Evolutionary conservation across 2,888 invertebrate genomes (phyloP).

Genomic region (Unio delphinus): DNA sequence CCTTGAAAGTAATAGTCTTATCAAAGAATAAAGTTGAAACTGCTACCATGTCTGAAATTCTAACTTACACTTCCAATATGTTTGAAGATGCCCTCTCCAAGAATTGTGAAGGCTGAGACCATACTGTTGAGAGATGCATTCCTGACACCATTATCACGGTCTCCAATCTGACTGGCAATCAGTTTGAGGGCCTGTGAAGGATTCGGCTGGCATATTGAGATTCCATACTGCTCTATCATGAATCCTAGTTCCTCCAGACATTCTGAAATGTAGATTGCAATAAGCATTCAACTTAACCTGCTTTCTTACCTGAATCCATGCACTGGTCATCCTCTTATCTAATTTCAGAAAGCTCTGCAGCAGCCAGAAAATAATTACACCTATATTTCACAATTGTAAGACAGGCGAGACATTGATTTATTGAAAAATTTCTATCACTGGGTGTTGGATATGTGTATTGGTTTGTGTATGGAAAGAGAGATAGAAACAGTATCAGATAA

Average conservation of each 20-base stretch:
- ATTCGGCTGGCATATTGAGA: conserved; percentile 86
- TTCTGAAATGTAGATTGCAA: conserved; percentile 74
- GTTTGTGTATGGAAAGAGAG: too few relatives aligned
- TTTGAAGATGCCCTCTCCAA: conserved; percentile 92
- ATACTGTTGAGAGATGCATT: conserved; percentile 96
- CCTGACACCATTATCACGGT: conserved; percentile 94
- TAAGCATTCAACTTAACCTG: not conserved
- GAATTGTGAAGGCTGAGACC: conserved; percentile 89
- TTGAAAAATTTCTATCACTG: too few relatives aligned
- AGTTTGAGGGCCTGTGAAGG: conserved; percentile 86
- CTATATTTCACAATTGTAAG: too few relatives aligned
- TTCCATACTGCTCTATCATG: conserved; percentile 88
- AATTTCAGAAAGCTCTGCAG: not conserved
- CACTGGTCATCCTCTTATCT: not conserved
- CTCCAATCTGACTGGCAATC: conserved; percentile 94
- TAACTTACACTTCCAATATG: conserved; percentile 85
- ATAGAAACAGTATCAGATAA: too few relatives aligned
- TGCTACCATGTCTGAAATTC: not conserved
- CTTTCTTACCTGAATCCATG: not conserved
- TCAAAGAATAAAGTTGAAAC: too few relatives aligned
- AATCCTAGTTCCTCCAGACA: conserved; percentile 93
- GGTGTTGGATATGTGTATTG: too few relatives aligned
- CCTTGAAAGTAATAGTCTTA: too few relatives aligned
- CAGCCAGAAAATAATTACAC: too few relatives aligned
- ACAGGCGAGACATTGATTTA: too few relatives aligned